Conservation (phyloP, 2,113 vertebrate species). For the Platysteira castanea region DNA sequence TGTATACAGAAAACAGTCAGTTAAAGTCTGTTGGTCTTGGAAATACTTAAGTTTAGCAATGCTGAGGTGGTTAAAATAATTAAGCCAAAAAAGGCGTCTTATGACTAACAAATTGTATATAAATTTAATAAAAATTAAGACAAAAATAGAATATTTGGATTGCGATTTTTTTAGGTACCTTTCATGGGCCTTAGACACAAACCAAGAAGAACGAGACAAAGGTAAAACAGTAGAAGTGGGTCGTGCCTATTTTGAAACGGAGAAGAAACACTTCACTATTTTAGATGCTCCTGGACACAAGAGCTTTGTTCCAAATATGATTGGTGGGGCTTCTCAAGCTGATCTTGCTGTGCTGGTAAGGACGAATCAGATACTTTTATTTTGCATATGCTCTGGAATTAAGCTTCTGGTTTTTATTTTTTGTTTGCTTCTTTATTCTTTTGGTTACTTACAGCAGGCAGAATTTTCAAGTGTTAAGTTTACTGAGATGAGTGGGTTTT, state of each 20-base stretch:
- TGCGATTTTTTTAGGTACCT: conserved; percentile 83
- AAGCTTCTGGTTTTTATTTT: background rate
- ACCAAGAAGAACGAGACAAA: conserved; percentile 98
- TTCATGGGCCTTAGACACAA: conserved; percentile 98
- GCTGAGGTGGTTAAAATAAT: background rate
- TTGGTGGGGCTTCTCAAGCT: conserved; percentile 96
- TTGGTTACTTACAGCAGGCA: background rate
- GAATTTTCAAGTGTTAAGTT: background rate
- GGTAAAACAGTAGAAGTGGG: conserved; percentile 99
- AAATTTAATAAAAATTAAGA: background rate
- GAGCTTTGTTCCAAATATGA: conserved; percentile 99
- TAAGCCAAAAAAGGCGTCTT: background rate
- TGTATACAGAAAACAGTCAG: background rate
- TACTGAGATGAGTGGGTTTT: background rate
- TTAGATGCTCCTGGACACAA: conserved; percentile 98
- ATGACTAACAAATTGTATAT: background rate
- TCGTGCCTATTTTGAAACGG: conserved; percentile 97
- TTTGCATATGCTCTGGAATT: background rate
- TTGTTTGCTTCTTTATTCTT: background rate
- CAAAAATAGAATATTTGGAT: background rate
- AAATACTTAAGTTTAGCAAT: background rate
- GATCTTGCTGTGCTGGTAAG: conserved; percentile 97
- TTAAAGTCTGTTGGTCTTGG: background rate
- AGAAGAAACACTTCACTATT: conserved; percentile 99
- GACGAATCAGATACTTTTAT: background rate